Conservation (phyloP, 2,797 vertebrate genomes). For the Zalophus californianus region DNA sequence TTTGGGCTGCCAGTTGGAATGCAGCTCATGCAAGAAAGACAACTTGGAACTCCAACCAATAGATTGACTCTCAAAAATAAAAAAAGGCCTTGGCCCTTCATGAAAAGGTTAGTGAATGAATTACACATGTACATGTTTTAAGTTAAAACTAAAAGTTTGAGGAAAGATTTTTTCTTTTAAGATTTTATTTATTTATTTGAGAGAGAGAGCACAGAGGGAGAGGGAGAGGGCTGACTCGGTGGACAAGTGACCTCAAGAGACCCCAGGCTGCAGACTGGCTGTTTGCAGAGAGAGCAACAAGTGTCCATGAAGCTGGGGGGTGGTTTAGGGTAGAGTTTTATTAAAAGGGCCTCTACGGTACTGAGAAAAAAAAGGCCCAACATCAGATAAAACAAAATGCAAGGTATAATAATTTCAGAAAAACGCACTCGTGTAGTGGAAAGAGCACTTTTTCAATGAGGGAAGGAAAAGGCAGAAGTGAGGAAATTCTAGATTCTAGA, state of each 20-base stretch:
- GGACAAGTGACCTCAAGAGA: background rate
- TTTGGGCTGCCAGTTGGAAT: background rate
- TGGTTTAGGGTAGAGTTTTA: background rate
- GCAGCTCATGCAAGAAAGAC: background rate
- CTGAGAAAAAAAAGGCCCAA: background rate
- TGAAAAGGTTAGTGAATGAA: background rate
- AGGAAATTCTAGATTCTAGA: conserved; percentile 24
- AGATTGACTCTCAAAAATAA: background rate
- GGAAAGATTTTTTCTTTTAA: background rate
- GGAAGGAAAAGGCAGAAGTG: background rate
- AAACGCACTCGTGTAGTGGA: background rate
- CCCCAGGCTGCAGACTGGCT: background rate
- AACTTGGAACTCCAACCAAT: background rate
- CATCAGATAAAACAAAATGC: background rate
- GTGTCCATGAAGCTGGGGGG: background rate
- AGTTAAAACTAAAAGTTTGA: conserved; percentile 40
- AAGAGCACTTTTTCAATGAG: background rate
- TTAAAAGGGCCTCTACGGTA: background rate
- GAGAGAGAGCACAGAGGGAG: background rate
- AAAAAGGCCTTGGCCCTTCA: background rate
- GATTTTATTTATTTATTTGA: background rate
- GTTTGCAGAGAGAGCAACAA: background rate
- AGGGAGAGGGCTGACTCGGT: background rate
- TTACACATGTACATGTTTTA: background rate
- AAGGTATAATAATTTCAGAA: background rate